These are phyloP conservation scores for Megalurothrips usitatus DNA, from an alignment of 2,888 invertebrate species.

Conservation along the genomic window DNA sequence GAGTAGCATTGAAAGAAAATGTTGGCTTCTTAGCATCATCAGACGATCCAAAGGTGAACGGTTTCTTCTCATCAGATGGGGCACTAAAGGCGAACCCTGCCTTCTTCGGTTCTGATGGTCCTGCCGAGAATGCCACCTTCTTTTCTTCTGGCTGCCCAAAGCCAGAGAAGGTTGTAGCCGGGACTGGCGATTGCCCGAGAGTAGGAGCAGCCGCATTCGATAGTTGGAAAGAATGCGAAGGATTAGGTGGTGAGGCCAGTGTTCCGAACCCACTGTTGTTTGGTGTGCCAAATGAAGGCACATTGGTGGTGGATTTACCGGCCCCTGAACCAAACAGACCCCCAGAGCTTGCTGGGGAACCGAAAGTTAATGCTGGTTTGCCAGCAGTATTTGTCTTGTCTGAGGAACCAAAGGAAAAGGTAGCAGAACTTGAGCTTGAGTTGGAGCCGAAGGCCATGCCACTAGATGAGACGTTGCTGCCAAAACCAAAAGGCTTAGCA, in stretches of 20 bases:
- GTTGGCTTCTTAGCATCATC: neutral
- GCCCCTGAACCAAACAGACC: neutral
- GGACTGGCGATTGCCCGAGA: neutral
- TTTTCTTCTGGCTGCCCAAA: neutral
- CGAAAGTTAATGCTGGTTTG: conserved; percentile 32
- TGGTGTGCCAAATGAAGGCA: neutral
- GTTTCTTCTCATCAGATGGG: neutral
- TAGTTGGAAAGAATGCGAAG: neutral
- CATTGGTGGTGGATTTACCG: neutral
- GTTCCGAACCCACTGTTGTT: neutral
- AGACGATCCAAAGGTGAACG: neutral
- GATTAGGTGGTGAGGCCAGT: neutral
- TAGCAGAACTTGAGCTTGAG: conserved; percentile 3
- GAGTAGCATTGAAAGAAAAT: neutral
- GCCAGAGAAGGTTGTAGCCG: neutral
- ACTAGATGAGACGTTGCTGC: conserved; percentile 21
- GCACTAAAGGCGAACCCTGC: neutral
- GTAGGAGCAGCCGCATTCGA: neutral
- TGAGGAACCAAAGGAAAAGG: conserved; percentile 33
- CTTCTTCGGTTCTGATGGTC: neutral
- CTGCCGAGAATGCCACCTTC: neutral
- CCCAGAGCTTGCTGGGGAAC: conserved; percentile 19
- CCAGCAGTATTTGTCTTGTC: conserved; percentile 27
- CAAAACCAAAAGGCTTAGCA: conserved; percentile 9
- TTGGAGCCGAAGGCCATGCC: conserved; percentile 1